Conservation (phyloP, 30 jellyfish, hydroid and myxozoan genomes). For the Morbakka virulenta region DNA sequence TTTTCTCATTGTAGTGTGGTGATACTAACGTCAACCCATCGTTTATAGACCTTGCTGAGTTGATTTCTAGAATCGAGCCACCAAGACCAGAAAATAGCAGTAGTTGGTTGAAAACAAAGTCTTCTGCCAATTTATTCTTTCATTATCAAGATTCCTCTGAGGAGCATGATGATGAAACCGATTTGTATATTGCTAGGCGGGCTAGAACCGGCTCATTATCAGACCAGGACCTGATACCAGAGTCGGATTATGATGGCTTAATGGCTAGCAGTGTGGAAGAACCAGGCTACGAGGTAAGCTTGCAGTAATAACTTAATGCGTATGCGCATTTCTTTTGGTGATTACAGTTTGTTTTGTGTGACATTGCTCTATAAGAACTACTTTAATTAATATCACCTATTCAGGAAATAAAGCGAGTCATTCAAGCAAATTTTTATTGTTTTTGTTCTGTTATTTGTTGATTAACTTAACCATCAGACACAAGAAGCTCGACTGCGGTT, state of each 20-base stretch:
- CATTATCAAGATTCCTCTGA: conserved; percentile 23
- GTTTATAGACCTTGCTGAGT: conserved; percentile 91
- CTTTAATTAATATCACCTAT: no score
- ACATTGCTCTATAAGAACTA: neutral
- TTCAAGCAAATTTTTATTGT: no score
- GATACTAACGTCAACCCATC: conserved; percentile 85
- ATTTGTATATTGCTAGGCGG: conserved; percentile 62
- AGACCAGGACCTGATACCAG: conserved; percentile 80
- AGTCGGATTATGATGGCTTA: conserved; percentile 22
- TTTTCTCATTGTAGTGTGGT: conserved; percentile 24
- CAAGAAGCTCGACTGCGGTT: no score
- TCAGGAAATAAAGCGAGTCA: no score
- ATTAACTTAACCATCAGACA: no score
- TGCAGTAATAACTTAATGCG: no score
- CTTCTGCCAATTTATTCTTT: conserved; percentile 24
- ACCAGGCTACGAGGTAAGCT: conserved; percentile 90
- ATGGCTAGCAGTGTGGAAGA: conserved; percentile 69
- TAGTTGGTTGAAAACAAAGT: conserved; percentile 37
- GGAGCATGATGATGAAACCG: conserved; percentile 51
- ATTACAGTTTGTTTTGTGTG: neutral
- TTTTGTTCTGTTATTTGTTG: no score
- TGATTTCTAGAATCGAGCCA: conserved; percentile 79
- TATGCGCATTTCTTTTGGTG: neutral
- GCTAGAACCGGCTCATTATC: conserved; percentile 87
- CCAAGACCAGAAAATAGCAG: conserved; percentile 47